These are phyloP conservation scores for Erethizon dorsatum DNA, from an alignment of 2,797 vertebrate species.

Conservation along the genomic window DNA sequence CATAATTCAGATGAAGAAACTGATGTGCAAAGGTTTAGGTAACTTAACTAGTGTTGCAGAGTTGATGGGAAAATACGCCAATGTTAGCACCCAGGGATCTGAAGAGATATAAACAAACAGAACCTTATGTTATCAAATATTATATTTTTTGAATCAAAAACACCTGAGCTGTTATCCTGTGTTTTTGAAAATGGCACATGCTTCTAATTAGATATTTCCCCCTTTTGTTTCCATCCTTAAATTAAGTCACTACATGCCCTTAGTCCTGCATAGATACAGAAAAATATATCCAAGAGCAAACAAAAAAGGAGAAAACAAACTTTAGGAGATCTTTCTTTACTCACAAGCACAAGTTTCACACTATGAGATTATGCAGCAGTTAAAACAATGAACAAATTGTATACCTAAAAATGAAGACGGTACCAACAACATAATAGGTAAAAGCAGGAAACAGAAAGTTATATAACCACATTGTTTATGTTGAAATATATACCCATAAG, in stretches of 20 bases:
- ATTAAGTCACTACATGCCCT: not conserved
- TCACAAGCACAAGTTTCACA: not conserved
- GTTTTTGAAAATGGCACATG: not conserved
- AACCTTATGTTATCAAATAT: not conserved
- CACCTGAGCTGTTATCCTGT: not conserved
- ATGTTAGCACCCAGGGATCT: not conserved
- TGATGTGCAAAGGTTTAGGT: not conserved
- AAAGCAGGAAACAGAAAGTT: not conserved
- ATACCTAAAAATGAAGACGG: not conserved
- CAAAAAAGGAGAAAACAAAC: not conserved
- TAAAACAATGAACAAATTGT: not conserved
- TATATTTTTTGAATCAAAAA: constrained; percentile 7
- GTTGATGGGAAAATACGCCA: not conserved
- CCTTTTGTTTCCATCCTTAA: not conserved
- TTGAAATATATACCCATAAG: not conserved
- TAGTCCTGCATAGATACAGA: not conserved
- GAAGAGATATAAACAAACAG: not conserved
- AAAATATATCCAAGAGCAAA: not conserved
- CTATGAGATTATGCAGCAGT: not conserved
- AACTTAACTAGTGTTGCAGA: not conserved
- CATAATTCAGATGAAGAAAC: not conserved
- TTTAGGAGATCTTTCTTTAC: constrained; percentile 3
- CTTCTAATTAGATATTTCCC: not conserved
- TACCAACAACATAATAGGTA: not conserved
- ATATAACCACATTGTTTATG: not conserved